These are phyloP conservation scores for Crepidodera aurea DNA, from an alignment of 2,888 invertebrate species.

Conservation along the genomic window DNA sequence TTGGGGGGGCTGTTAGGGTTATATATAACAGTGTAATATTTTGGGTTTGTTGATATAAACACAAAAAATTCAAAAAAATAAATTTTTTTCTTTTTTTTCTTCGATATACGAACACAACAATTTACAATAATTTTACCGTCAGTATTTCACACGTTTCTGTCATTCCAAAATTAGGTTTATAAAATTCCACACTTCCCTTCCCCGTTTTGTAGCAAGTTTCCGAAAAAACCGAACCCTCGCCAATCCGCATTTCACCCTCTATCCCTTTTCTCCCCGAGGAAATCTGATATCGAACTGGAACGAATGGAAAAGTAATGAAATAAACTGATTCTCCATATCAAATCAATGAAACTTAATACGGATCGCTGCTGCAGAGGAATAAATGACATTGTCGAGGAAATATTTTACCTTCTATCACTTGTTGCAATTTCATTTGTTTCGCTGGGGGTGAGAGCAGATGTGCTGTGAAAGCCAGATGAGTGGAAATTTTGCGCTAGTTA, in stretches of 20 bases:
- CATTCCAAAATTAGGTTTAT: neutral
- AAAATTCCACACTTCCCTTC: neutral
- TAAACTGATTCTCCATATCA: conserved; percentile 54
- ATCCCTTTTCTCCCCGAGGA: conserved; percentile 51
- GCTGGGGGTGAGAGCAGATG: conserved; percentile 6
- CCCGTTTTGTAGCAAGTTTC: neutral
- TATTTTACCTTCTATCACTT: conserved; percentile 31
- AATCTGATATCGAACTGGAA: conserved; percentile 53
- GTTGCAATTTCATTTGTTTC: conserved; percentile 17
- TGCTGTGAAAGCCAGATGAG: no score
- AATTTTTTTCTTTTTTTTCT: no score
- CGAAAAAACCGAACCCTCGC: conserved; percentile 4
- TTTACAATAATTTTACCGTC: no score
- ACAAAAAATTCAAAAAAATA: no score
- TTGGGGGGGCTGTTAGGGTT: no score
- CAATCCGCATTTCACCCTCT: conserved; percentile 26
- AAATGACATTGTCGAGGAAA: conserved; percentile 37
- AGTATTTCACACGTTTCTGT: no score
- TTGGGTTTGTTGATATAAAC: no score
- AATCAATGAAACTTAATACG: conserved; percentile 52
- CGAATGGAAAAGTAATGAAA: conserved; percentile 57
- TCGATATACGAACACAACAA: no score
- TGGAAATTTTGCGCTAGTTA: no score
- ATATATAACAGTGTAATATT: no score
- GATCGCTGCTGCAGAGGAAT: conserved; percentile 41